These are phyloP conservation scores for Betta splendens DNA, from an alignment of 2,797 vertebrate genomes.

Conservation along the genomic window DNA sequence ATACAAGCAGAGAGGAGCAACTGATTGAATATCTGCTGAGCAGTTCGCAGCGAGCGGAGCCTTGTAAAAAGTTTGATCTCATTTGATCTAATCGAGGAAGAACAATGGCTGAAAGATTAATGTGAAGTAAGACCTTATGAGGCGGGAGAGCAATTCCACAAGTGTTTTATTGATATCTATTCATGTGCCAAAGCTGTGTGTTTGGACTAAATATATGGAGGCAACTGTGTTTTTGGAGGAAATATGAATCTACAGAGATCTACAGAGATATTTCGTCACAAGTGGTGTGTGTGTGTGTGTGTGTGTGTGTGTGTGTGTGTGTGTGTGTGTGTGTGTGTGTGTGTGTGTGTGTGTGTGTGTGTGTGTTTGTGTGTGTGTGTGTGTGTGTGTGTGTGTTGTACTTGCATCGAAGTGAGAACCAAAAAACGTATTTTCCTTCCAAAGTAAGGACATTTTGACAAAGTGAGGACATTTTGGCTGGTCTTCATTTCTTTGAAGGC, in stretches of 20 bases:
- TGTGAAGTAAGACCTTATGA: conserved; percentile 47
- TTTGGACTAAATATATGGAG: conserved; percentile 39
- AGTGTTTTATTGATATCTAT: conserved; percentile 53
- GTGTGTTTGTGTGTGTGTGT: conserved; percentile 53
- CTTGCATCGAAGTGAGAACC: no score
- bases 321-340: conserved; percentile 57
- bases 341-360: conserved; percentile 56
- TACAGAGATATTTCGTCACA: conserved; percentile 17
- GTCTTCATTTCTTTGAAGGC: no score
- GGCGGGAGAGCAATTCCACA: conserved; percentile 40
- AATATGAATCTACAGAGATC: conserved; percentile 30
- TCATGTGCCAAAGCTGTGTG: conserved; percentile 38
- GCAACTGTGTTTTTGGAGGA: conserved; percentile 10
- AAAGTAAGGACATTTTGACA: no score
- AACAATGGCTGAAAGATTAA: conserved; percentile 55
- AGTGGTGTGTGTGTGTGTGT: conserved; percentile 36
- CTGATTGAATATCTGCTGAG: conserved; percentile 63
- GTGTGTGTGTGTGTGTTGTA: conserved; percentile 59
- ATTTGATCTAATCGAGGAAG: conserved; percentile 57
- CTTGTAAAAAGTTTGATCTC: conserved; percentile 55
- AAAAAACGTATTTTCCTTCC: no score
- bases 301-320: conserved; percentile 57
- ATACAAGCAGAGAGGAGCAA: conserved; percentile 48
- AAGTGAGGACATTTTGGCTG: no score
- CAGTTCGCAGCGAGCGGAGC: conserved; percentile 47